Percentiles rank a stretch among this genome's conserved stretches.
These are phyloP conservation scores for Linnaemya vulpina DNA, from an alignment of 2,888 invertebrate genomes.

Conservation along the genomic window DNA sequence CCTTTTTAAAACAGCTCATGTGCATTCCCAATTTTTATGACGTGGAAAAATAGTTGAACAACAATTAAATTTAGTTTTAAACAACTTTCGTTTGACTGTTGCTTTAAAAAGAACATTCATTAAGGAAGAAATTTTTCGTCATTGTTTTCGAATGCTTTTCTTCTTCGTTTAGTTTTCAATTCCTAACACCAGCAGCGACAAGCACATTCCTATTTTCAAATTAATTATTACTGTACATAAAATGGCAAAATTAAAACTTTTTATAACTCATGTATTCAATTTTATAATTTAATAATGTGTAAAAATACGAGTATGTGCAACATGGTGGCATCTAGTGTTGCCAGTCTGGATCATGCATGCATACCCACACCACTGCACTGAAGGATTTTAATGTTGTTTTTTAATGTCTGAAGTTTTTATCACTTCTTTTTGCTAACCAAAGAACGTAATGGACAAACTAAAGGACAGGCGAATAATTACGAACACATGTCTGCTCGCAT, in stretches of 20 bases:
- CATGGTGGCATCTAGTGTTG: slow-evolving; percentile 18
- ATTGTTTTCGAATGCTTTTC: background rate
- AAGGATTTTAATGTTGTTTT: background rate
- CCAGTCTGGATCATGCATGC: slow-evolving; percentile 1
- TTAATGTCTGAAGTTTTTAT: slow-evolving; percentile 2
- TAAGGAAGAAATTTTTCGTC: background rate
- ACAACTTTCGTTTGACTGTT: no score
- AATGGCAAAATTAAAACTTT: slow-evolving; percentile 21
- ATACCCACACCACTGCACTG: background rate
- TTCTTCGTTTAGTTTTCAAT: background rate
- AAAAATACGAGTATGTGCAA: background rate
- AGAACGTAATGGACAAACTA: slow-evolving; percentile 5
- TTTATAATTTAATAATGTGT: background rate
- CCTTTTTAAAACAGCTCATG: no score
- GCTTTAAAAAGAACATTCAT: background rate
- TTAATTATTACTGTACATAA: slow-evolving; percentile 41
- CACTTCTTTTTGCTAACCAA: slow-evolving; percentile 20
- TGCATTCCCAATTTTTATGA: no score
- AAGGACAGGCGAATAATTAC: background rate
- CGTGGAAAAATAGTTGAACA: no score
- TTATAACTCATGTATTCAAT: slow-evolving; percentile 1
- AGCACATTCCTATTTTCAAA: slow-evolving; percentile 53
- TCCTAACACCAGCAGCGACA: background rate
- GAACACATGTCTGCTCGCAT: background rate
- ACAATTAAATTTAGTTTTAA: no score